These are phyloP conservation scores for Nanorana parkeri DNA, from an alignment of 2,113 vertebrate genomes.

Conservation along the genomic window DNA sequence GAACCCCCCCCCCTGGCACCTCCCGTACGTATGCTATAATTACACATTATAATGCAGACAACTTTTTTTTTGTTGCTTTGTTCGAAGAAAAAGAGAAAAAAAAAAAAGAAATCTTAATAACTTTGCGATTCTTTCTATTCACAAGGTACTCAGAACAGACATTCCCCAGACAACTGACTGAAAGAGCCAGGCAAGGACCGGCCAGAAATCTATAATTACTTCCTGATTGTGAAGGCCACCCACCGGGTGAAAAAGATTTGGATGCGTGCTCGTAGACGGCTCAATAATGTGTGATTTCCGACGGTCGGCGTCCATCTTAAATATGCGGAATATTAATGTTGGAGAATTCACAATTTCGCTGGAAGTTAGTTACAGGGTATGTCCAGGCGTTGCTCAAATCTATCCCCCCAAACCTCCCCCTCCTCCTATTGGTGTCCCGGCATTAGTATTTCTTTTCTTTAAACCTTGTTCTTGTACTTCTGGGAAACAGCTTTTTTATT, in stretches of 20 bases:
- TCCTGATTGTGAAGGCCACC: conserved; percentile 77
- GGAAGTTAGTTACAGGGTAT: no score
- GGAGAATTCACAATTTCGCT: neutral
- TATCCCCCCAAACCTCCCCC: no score
- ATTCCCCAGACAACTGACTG: conserved; percentile 69
- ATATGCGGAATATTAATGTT: conserved; percentile 36
- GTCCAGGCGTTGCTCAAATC: no score
- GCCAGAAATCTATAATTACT: conserved; percentile 75
- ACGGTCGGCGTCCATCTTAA: conserved; percentile 36
- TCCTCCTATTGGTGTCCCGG: no score
- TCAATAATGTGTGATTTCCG: conserved; percentile 41
- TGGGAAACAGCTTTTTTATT: no score
- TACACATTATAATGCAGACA: conserved; percentile 40
- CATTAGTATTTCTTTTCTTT: no score
- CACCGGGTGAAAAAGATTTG: conserved; percentile 74
- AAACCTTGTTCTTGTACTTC: no score
- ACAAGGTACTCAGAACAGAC: conserved; percentile 60
- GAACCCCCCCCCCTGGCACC: conserved; percentile 8
- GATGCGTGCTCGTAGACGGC: conserved; percentile 63
- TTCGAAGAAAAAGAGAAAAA: conserved; percentile 42
- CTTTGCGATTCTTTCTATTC: conserved; percentile 48
- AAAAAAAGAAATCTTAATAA: conserved; percentile 47
- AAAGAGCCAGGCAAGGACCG: conserved; percentile 66
- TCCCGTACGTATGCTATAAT: conserved; percentile 42
- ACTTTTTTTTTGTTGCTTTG: conserved; percentile 37